Percentiles rank a stretch among this genome's conserved stretches.
These are phyloP conservation scores for Hydrozoanthus gracilis DNA, from an alignment of 92 coral and sea anemone genomes.

Conservation along the genomic window DNA sequence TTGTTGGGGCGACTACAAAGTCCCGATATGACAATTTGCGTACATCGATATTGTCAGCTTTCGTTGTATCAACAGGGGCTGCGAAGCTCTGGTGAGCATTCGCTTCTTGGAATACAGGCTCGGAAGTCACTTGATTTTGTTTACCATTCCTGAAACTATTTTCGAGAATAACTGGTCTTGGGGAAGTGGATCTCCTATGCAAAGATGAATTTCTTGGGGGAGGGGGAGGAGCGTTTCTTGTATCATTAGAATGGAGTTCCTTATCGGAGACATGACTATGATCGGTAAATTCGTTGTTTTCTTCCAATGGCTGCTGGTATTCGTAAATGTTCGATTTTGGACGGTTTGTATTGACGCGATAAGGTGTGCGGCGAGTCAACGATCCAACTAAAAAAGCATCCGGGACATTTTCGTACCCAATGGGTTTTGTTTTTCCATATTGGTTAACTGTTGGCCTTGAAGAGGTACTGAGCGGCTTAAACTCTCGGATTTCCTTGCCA, in stretches of 20 bases:
- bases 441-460: slow-evolving; percentile 54
- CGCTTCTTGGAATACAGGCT: slow-evolving; percentile 8
- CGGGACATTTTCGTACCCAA: slow-evolving; percentile 43
- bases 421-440: slow-evolving; percentile 39
- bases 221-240: slow-evolving; percentile 36
- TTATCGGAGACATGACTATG: slow-evolving; percentile 10
- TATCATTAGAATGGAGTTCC: neutral
- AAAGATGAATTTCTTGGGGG: slow-evolving; percentile 45
- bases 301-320: slow-evolving; percentile 44
- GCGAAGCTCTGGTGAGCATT: slow-evolving; percentile 16
- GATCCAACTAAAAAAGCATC: slow-evolving; percentile 28
- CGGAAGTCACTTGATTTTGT: neutral
- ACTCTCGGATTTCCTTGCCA: slow-evolving; percentile 60
- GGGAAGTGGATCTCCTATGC: slow-evolving; percentile 29
- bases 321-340: slow-evolving; percentile 65
- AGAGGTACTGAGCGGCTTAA: slow-evolving; percentile 74
- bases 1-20: slow-evolving; percentile 67
- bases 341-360: slow-evolving; percentile 44
- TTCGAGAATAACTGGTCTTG: neutral
- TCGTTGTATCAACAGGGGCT: slow-evolving; percentile 8
- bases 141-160: neutral
- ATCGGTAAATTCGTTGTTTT: neutral
- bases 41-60: slow-evolving; percentile 11
- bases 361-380: slow-evolving; percentile 42
- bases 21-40: slow-evolving; percentile 62